These are phyloP conservation scores for Odontothrips loti DNA, from an alignment of 2,888 invertebrate species.

Conservation along the genomic window DNA sequence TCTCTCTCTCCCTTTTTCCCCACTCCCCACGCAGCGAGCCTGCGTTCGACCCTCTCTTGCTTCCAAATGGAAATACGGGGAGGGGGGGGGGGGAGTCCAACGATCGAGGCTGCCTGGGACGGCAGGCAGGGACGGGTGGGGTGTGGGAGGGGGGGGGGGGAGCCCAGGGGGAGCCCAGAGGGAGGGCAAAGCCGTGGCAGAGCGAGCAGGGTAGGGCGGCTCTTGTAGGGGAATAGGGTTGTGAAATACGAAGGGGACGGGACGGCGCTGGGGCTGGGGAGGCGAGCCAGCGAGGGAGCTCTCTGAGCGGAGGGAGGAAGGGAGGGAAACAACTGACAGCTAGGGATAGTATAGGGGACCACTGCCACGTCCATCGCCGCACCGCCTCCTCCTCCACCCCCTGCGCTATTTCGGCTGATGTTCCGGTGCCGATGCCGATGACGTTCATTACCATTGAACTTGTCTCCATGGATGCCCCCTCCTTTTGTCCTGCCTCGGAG, in stretches of 20 bases:
- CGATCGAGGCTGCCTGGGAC: not conserved
- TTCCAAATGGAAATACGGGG: slow-evolving; percentile 26
- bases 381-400: not conserved
- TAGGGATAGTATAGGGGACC: slow-evolving; percentile 7
- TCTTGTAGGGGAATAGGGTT: slow-evolving; percentile 22
- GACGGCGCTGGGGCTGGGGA: slow-evolving; percentile 6
- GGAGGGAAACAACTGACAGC: slow-evolving; percentile 14
- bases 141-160: not conserved
- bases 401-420: not conserved
- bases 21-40: not conserved
- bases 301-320: not conserved
- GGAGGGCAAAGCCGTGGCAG: not conserved
- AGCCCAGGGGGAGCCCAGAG: slow-evolving; percentile 4
- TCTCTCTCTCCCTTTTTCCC: not conserved
- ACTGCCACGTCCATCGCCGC: not conserved
- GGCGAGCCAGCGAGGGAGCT: not conserved
- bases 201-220: not conserved
- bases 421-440: not conserved
- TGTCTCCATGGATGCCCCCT: not conserved
- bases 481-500: not conserved
- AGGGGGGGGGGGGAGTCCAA: slow-evolving; percentile 15
- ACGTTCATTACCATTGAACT: not conserved
- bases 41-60: slow-evolving; percentile 11
- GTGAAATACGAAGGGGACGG: slow-evolving; percentile 21
- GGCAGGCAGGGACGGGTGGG: not conserved